phyloP scores from a whole-genome alignment of 2,113 vertebrate species.

The Bombycilla garrulus region DNA sequence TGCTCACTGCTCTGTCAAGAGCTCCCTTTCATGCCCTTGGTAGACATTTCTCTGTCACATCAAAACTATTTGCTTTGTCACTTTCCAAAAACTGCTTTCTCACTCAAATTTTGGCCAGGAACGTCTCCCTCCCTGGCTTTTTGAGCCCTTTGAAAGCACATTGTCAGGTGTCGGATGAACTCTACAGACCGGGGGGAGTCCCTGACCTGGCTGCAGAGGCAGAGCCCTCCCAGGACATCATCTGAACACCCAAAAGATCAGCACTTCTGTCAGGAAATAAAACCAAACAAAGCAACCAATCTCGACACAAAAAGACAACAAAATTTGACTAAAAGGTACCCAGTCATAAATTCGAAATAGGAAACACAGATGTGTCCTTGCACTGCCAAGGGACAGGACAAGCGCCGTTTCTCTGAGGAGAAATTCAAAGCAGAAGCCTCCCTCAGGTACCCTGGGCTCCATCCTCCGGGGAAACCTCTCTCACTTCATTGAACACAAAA shows the following conservation, averaged over 20 bases:
- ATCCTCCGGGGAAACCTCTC: neutral
- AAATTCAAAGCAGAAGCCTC: neutral
- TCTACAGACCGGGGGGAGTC: neutral
- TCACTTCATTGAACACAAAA: neutral
- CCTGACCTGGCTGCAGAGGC: neutral
- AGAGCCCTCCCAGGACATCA: neutral
- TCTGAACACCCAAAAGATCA: neutral
- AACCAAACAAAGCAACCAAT: neutral
- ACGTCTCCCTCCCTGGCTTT: fast-evolving
- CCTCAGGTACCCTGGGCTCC: neutral
- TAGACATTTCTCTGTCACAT: neutral
- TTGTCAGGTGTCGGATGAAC: neutral
- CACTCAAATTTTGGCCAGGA: neutral
- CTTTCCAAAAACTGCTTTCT: neutral
- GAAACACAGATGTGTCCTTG: neutral
- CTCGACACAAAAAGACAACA: neutral
- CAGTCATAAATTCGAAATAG: neutral
- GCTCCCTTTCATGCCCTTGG: neutral
- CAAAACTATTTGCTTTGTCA: neutral
- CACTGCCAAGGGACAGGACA: neutral
- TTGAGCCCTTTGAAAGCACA: neutral
- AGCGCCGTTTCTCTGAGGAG: neutral
- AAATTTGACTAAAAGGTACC: neutral
- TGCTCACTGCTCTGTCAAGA: neutral
- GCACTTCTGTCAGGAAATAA: neutral